Base-by-base conservation (phyloP, 1,140 invertebrate species). In the Drosophila ficusphila region DNA sequence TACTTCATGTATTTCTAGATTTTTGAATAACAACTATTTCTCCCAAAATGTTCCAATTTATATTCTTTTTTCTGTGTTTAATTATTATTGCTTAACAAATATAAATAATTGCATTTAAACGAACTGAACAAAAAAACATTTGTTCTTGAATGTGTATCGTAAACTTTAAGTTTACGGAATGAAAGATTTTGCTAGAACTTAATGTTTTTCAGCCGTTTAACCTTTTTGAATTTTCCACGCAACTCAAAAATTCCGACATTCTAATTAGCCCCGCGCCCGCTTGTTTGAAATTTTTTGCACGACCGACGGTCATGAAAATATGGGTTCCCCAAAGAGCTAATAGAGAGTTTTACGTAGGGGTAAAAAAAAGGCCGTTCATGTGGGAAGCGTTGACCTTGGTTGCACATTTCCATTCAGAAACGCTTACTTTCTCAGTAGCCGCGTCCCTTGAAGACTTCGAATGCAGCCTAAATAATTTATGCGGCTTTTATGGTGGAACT, bases 321-420 rank as follows among this genome's bases (percentile, higher is more conserved):
- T 4, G n/a, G 39, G 54, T 44, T 19, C 7, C 42, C 14, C 12
- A 61, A 29, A 25, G 21, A 36, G 36, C 16, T 38, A 36, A 16
- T 46, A 23, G 29, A 60, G 39, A 36, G 29, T 16, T 36, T 23
- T 21, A 39, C 23, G 9, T n/a, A 7, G 39, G 38, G 31, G 19
- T 14, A 21, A 3, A n/a, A 54, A 58, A 31, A 14, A 27, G 5
- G 5, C 11, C 7, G 49, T 8, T 27, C 7, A 34, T 44, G 58
- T 82, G 78, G 58, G 51, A 81, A 81, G 36, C 16, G 56, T 52
- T 85, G 79, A 85, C 79, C 79, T 83, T 85, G 64, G 34, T 29
- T 79, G 70, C 79, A 85, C 75, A 79, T 83, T 74, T 77, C 31
- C 52, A 61, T 71, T 42, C 33, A 58, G 49, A 76, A 21, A 18